Evolutionary conservation across 1,140 invertebrate species (phyloP).

Genomic region (Drosophila pseudoananassae): DNA sequence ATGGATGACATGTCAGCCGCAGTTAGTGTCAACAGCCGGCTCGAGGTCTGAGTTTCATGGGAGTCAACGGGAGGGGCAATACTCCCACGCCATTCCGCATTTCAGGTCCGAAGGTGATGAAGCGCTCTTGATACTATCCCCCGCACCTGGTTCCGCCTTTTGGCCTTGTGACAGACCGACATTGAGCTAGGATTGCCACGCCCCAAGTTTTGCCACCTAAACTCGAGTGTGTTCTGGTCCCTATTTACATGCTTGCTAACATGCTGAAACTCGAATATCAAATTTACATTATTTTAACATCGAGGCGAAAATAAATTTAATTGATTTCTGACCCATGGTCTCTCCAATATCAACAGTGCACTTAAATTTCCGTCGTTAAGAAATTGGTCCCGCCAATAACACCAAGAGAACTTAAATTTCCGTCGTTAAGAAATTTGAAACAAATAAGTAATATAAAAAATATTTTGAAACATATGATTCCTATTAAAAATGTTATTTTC

Average conservation of each 20-base stretch:
- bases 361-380: too few relatives aligned
- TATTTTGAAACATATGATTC: too few relatives aligned
- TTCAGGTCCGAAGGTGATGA: conserved; percentile 58
- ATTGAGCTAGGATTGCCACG: conserved; percentile 51
- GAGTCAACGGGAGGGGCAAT: conserved; percentile 2
- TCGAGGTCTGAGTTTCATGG: not conserved
- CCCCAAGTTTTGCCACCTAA: conserved; percentile 19
- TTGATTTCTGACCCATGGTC: conserved; percentile 66
- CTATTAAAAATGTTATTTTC: too few relatives aligned
- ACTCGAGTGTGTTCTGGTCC: conserved; percentile 3
- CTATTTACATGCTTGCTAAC: conserved; percentile 45
- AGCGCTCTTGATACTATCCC: conserved; percentile 19
- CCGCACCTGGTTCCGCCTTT: not conserved
- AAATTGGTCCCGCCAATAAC: too few relatives aligned
- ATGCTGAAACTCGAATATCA: conserved; percentile 61
- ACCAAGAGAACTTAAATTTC: too few relatives aligned
- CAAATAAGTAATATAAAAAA: too few relatives aligned
- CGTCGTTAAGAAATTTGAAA: too few relatives aligned
- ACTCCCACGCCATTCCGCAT: conserved; percentile 43
- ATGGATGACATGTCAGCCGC: conserved; percentile 14
- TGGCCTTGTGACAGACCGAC: conserved; percentile 43
- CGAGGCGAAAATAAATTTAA: conserved; percentile 80
- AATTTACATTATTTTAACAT: conserved; percentile 78
- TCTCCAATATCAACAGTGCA: too few relatives aligned
- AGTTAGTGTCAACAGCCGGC: conserved; percentile 53